phyloP scores from a whole-genome alignment of 2,113 vertebrate genomes.

The Ginglymostoma cirratum region DNA sequence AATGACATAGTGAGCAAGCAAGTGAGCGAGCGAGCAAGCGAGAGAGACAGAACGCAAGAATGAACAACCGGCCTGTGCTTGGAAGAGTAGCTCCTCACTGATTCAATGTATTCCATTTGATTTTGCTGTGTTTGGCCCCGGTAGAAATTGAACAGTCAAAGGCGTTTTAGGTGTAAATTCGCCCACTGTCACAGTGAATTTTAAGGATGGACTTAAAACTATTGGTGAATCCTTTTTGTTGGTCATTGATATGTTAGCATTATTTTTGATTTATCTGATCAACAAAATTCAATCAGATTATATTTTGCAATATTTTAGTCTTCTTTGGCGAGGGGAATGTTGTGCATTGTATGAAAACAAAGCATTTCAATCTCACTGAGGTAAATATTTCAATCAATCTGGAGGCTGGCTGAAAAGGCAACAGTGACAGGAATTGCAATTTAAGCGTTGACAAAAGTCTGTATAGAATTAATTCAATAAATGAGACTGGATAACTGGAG shows the following conservation, averaged over 20 bases:
- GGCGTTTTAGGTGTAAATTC: no score
- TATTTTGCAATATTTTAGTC: background rate
- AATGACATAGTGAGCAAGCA: no score
- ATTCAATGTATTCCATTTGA: no score
- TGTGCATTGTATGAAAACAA: background rate
- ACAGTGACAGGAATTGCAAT: background rate
- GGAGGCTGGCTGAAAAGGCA: background rate
- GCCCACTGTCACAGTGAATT: no score
- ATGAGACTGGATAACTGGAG: background rate
- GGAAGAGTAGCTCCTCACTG: no score
- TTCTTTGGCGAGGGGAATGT: background rate
- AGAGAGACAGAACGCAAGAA: no score
- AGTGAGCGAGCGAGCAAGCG: no score
- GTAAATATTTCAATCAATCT: background rate
- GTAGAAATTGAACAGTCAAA: no score
- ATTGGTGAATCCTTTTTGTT: background rate
- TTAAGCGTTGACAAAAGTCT: background rate
- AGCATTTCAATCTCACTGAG: background rate
- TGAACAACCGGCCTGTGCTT: no score
- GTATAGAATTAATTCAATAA: background rate
- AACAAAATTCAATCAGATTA: background rate
- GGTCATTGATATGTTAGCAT: background rate
- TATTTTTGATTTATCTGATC: background rate
- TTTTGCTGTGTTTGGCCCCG: no score
- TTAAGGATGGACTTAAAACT: background rate